phyloP scores from a whole-genome alignment of 1,140 invertebrate genomes.

The Orussus abietinus region DNA sequence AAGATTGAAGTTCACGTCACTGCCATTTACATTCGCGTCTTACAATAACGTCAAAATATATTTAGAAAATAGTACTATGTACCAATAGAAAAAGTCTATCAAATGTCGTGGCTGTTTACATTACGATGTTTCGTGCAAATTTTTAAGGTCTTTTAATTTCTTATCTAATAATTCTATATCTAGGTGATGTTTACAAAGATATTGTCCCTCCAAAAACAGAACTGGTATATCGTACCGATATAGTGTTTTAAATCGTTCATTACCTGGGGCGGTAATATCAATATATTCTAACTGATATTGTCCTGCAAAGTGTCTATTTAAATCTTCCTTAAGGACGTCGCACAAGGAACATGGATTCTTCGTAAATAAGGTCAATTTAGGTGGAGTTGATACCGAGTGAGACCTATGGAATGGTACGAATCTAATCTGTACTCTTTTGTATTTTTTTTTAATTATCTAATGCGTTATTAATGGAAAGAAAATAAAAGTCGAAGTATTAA shows the following conservation, averaged over 20 bases:
- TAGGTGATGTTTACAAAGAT: constrained; percentile 78
- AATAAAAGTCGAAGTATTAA: constrained; percentile 3
- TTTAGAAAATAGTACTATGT: too few relatives aligned
- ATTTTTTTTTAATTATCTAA: constrained; percentile 3
- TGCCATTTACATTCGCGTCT: too few relatives aligned
- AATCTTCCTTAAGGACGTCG: constrained; percentile 70
- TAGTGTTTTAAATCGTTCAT: constrained; percentile 67
- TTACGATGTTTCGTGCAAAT: too few relatives aligned
- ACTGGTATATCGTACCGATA: constrained; percentile 86
- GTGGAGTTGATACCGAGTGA: constrained; percentile 34
- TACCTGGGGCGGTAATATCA: constrained; percentile 70
- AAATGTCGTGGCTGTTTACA: too few relatives aligned
- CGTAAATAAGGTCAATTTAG: constrained; percentile 73
- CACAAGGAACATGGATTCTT: constrained; percentile 78
- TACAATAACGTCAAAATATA: too few relatives aligned
- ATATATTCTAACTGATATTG: constrained; percentile 66
- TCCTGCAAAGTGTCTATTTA: constrained; percentile 58
- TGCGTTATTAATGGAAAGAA: constrained; percentile 1
- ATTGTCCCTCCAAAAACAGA: constrained; percentile 77
- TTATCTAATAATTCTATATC: constrained; percentile 56
- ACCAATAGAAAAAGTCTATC: too few relatives aligned
- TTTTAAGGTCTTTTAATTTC: constrained; percentile 47
- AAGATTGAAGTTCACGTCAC: too few relatives aligned
- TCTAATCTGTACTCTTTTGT: constrained; percentile 4
- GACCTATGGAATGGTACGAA: constrained; percentile 30